Evolutionary conservation across 2,113 vertebrate genomes (phyloP).

Genomic region (Pterocles gutturalis): DNA sequence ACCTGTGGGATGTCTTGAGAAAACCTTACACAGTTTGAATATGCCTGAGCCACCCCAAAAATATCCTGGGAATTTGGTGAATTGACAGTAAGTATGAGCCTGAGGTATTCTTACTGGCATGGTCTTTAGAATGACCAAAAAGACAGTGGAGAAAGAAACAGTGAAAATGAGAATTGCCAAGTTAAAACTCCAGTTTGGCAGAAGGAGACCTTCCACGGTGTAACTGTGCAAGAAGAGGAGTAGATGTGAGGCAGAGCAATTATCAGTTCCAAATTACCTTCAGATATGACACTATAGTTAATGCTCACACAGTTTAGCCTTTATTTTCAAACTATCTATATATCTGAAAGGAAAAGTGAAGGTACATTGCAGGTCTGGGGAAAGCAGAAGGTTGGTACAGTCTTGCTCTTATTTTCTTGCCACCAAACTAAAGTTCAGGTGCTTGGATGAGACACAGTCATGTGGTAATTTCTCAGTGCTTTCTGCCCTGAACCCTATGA

Average conservation of each 20-base stretch:
- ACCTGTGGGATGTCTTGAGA: not conserved
- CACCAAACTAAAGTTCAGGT: not conserved
- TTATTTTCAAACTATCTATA: not conserved
- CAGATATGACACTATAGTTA: not conserved
- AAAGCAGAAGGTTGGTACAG: not conserved
- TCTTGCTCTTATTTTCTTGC: not conserved
- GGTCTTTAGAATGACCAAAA: not conserved
- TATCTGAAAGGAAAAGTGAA: not conserved
- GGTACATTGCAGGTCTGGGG: not conserved
- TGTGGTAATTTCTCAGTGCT: not conserved
- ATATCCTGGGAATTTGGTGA: not conserved
- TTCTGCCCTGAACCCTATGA: not conserved
- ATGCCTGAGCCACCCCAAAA: not conserved
- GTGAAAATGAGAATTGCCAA: not conserved
- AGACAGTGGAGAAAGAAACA: not conserved
- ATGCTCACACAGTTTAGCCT: not conserved
- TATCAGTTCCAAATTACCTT: not conserved
- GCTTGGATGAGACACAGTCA: not conserved
- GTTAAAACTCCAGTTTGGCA: not conserved
- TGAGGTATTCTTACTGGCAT: not conserved
- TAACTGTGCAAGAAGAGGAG: not conserved
- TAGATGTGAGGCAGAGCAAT: not conserved
- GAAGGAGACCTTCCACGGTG: not conserved
- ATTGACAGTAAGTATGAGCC: not conserved
- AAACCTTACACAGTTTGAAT: not conserved